Conservation (phyloP, 2,888 invertebrate genomes). For the Cosmorhoe ocellata region DNA sequence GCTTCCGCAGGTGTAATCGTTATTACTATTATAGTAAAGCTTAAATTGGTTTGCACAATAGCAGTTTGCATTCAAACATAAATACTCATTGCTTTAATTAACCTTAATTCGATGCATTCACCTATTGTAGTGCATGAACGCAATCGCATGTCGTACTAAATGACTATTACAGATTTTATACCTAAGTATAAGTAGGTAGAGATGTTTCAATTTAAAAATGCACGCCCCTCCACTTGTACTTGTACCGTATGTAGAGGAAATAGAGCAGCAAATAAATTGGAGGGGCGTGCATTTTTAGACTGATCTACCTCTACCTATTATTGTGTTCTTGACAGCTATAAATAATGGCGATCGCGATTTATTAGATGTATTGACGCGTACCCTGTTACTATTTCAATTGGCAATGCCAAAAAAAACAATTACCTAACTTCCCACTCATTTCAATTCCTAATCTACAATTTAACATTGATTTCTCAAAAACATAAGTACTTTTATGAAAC, state of each 20-base stretch:
- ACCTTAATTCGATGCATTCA: conserved; percentile 69
- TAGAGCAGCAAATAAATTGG: no score
- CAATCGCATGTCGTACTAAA: conserved; percentile 41
- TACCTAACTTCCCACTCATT: no score
- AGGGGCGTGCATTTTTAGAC: no score
- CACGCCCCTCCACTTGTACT: no score
- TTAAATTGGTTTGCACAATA: conserved; percentile 40
- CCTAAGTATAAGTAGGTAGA: no score
- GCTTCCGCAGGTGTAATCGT: conserved; percentile 35
- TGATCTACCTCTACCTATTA: no score
- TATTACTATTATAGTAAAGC: conserved; percentile 42
- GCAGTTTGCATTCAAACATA: conserved; percentile 45
- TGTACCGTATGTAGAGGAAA: no score
- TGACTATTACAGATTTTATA: conserved; percentile 38
- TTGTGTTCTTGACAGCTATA: conserved; percentile 15
- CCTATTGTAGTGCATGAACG: conserved; percentile 51
- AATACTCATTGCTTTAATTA: conserved; percentile 69
- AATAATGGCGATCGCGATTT: background rate
- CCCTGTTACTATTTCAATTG: background rate
- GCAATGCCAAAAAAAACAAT: no score
- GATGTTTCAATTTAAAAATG: no score
- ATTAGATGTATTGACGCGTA: background rate
- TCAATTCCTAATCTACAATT: no score
- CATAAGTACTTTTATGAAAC: no score
- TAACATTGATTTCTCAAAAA: no score